Base-by-base conservation (phyloP, 2,113 vertebrate species). In the Xiphophorus couchianus region DNA sequence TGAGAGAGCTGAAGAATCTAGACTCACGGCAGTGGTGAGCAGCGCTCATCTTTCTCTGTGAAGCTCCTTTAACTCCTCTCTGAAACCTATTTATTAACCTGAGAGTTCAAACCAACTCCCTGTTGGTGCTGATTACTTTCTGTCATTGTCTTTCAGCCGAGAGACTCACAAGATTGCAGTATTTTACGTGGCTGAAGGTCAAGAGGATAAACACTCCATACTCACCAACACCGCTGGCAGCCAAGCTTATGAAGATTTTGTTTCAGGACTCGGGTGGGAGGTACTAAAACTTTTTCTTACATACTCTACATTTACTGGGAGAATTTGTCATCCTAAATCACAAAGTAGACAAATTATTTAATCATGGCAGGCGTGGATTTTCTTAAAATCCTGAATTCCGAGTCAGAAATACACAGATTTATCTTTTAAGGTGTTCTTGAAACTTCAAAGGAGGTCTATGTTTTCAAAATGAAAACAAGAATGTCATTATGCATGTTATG, bases 121-220 rank as follows among this genome's bases (percentile, higher is more conserved):
- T 44, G 31, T 42, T 3, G 42, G 12, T 37, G 37, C 39, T 19
- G 15, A 28, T 75, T 30, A 2, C 60, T 44, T 58, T 80, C 29
- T 22, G 63, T 73, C 42, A 13, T 69, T 60, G 86, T 84, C 91
- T 90, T 78, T 29, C 77, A 99, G 98, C 90, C 96, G 98, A 44
- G 98, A 99, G 88, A 99, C 98, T 5, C 98, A 99, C 93, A 99
- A 99, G 92, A 99, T 99, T 28, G 98, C 98, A 11, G 98, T 99
- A 75, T 99, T 99, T 94, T 99, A 99, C 74, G 97, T 99, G 79
- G 98, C 98, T 48, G 98, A 99, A 86, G 98, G 98, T 33, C 98
- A 99, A 91, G 98, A 99, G 92, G 98, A 99, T 92, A 99, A 99
- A 88, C 97, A 99, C 94, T 99, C 98, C 84, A 99, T 99, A 86